A percentile compares a stretch with the other conserved stretches of the same genome.
Conservation (phyloP, 2,113 vertebrate genomes). For the Dromaius novaehollandiae region DNA sequence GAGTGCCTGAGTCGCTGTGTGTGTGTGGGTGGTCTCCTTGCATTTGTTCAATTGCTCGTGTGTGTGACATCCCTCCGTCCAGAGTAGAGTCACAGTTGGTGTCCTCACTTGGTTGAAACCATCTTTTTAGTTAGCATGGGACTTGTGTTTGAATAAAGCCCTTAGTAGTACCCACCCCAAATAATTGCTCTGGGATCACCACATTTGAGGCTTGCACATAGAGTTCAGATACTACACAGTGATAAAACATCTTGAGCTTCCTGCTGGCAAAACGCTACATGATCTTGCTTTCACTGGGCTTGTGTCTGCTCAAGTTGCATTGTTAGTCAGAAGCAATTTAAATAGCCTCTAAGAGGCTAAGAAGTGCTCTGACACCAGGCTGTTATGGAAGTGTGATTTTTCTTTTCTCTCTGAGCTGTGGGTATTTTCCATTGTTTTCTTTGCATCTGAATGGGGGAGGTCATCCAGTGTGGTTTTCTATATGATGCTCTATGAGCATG, state of each 20-base stretch:
- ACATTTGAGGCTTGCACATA: not conserved
- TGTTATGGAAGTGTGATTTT: not conserved
- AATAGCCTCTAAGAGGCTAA: not conserved
- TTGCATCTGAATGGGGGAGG: not conserved
- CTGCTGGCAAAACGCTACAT: not conserved
- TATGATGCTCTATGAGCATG: not conserved
- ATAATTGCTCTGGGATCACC: not conserved
- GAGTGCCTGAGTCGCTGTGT: not conserved
- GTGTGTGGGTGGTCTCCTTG: not conserved
- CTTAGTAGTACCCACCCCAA: not conserved
- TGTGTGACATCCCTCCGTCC: not conserved
- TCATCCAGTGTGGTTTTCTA: rapidly evolving
- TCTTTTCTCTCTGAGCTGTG: not conserved
- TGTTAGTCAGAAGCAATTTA: not conserved
- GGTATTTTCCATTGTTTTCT: not conserved
- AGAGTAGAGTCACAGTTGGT: not conserved
- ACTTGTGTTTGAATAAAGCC: not conserved
- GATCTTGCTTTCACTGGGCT: not conserved
- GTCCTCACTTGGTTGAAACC: not conserved
- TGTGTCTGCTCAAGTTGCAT: not conserved
- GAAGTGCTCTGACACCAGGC: not conserved
- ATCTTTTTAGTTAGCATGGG: not conserved
- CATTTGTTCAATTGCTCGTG: not conserved
- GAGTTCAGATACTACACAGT: not conserved
- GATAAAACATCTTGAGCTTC: not conserved